These are phyloP conservation scores for Chrysina gloriosa DNA, from an alignment of 2,888 invertebrate genomes.

Conservation along the genomic window DNA sequence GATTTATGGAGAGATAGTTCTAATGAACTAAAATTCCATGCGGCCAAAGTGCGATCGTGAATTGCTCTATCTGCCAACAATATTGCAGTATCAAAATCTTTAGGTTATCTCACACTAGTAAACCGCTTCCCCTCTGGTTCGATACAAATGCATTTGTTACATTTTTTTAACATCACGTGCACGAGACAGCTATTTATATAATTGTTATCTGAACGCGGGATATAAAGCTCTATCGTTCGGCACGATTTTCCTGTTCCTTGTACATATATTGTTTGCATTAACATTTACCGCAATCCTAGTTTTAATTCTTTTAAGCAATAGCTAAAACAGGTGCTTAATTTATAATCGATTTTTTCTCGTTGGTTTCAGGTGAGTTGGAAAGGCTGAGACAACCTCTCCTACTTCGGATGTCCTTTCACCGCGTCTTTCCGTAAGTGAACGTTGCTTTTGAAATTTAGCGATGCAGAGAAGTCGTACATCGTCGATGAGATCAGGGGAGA, in stretches of 20 bases:
- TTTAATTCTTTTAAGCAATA: conserved; percentile 8
- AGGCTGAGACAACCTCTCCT: conserved; percentile 38
- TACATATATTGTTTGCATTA: conserved; percentile 20
- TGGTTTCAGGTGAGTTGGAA: conserved; percentile 55
- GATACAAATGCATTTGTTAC: neutral
- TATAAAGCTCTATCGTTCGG: neutral
- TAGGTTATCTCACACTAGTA: too few relatives aligned
- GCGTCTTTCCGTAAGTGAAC: conserved; percentile 51
- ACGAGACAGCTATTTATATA: neutral
- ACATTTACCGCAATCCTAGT: conserved; percentile 27
- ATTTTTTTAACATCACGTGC: neutral
- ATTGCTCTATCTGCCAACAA: neutral
- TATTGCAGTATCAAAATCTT: too few relatives aligned
- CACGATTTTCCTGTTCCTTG: conserved; percentile 13
- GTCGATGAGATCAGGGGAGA: conserved; percentile 46
- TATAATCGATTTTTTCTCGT: conserved; percentile 43
- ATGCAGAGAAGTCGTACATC: conserved; percentile 30
- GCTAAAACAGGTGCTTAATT: conserved; percentile 32
- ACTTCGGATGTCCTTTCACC: conserved; percentile 46
- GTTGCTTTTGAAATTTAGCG: conserved; percentile 40
- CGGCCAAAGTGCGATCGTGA: neutral
- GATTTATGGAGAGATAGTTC: neutral
- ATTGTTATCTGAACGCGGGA: conserved; percentile 2
- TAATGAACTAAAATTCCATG: neutral
- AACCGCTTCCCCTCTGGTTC: neutral